Percentiles rank a stretch among this genome's conserved stretches.
Conservation (phyloP, 37 sponge, comb jelly and placozoan genomes). For the Diacarnus erythraeanus region DNA sequence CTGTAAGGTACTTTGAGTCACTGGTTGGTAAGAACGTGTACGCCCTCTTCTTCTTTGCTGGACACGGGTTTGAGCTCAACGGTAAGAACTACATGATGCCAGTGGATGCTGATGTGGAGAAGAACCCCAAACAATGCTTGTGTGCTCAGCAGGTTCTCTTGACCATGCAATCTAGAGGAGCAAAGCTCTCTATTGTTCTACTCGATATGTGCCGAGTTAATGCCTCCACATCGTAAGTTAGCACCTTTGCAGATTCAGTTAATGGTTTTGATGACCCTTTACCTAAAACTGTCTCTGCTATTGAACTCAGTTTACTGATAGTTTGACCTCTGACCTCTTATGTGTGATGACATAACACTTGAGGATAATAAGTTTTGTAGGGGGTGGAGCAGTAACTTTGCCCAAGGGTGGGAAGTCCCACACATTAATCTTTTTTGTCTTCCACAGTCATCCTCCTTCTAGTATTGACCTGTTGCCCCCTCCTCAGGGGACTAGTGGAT, state of each 20-base stretch:
- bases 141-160: constrained; percentile 84
- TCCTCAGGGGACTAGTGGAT: constrained; percentile 26
- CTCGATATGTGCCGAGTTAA: constrained; percentile 96
- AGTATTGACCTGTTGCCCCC: neutral
- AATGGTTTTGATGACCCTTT: neutral
- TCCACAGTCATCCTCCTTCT: neutral
- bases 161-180: constrained; percentile 79
- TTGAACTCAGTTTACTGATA: no score
- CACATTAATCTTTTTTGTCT: neutral
- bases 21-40: constrained; percentile 89
- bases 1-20: constrained; percentile 74
- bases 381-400: no score
- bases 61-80: constrained; percentile 95
- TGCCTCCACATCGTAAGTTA: constrained; percentile 43
- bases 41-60: constrained; percentile 98
- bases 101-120: constrained; percentile 83
- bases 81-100: constrained; percentile 93
- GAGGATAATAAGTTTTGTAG: no score
- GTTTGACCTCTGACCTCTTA: no score
- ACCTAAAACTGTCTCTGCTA: no score
- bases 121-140: constrained; percentile 81
- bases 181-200: constrained; percentile 90
- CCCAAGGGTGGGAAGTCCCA: no score
- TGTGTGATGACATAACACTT: no score
- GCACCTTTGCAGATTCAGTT: neutral